Evolutionary conservation across 1,140 invertebrate species (phyloP), one percentile per base, ranked within the genome.

Genomic region (Neodiprion lecontei): DNA sequence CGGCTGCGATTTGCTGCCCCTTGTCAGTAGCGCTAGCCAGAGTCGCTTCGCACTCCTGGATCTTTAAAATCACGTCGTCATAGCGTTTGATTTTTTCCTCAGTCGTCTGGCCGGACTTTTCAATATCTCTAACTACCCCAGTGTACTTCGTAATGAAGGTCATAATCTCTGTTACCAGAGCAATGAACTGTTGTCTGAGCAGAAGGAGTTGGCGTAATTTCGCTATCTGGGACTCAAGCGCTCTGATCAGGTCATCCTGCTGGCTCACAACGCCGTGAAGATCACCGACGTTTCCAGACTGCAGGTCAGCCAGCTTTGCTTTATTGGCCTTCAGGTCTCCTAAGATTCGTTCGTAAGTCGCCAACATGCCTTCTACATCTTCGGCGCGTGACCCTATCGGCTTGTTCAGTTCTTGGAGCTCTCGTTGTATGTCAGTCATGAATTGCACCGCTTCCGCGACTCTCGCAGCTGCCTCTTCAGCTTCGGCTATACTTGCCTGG

Each of bases 11-110:
- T 84, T 96, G 95, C 82, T 96, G 95, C 1, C 96, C 97, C 87
- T 97, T 98, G 80, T 98, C 96, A 23, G 92, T 93, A 0, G 96
- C 96, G 23, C 94, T 93, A 1, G 95, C 94, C 9, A 98, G 85
- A 10, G 94, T 89, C n/a, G 95, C 96, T 84, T 98, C 96, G 84
- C 94, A 96, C 81, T 96, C 94, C 87, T 96, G 95, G 67, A 96
- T 96, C 81, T 95, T 95, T 0, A 92, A 82, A 77, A 96, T 95
- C 0, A 95, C 92, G 79, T 96, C 94, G 84, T 97, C 94, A 79
- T 97, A 98, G 75, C 93, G 92, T 74, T 84, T 85, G 65, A 98
- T 95, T 84, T 97, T 97, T 50, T 97, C 95, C 83, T 96, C 93
- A 7, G 95, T 91, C 0, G 94, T 92, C 61, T 93, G 92, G 48